A percentile compares a stretch with the other conserved stretches of the same genome.
These are phyloP conservation scores for Mastomys coucha DNA, from an alignment of 2,113 vertebrate species.

Conservation along the genomic window DNA sequence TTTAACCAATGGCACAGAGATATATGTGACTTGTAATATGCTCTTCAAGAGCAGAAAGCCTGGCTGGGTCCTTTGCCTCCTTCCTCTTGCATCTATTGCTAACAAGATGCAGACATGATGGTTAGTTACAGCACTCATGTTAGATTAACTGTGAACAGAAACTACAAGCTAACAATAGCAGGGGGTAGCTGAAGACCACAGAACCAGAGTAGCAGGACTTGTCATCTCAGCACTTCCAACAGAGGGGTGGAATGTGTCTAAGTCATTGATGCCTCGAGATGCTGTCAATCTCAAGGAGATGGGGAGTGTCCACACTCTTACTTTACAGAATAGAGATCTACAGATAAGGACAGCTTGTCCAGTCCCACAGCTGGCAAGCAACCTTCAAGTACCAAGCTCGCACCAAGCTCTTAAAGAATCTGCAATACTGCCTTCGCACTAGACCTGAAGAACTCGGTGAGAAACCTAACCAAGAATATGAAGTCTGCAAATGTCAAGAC, in stretches of 20 bases:
- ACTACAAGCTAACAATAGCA: not conserved
- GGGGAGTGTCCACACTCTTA: not conserved
- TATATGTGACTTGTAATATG: not conserved
- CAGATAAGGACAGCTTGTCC: not conserved
- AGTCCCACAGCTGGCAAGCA: not conserved
- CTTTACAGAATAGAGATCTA: constrained; percentile 12
- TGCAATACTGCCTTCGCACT: not conserved
- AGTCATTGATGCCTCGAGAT: not conserved
- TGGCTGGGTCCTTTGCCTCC: not conserved
- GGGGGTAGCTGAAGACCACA: not conserved
- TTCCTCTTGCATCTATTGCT: not conserved
- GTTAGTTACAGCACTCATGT: not conserved
- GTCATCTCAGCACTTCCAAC: not conserved
- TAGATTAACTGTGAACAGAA: not conserved
- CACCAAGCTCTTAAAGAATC: not conserved
- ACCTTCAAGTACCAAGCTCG: not conserved
- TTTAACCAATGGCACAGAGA: not conserved
- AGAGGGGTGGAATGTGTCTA: not conserved
- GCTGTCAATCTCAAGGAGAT: not conserved
- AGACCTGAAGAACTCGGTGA: not conserved
- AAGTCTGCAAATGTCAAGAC: constrained; percentile 4
- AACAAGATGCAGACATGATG: not conserved
- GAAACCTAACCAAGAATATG: not conserved
- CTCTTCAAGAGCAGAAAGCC: not conserved
- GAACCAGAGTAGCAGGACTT: not conserved